Evolutionary conservation across 2,797 vertebrate species (phyloP), one percentile per base, ranked within the genome.

Genomic region (Chromobotia macracanthus): DNA sequence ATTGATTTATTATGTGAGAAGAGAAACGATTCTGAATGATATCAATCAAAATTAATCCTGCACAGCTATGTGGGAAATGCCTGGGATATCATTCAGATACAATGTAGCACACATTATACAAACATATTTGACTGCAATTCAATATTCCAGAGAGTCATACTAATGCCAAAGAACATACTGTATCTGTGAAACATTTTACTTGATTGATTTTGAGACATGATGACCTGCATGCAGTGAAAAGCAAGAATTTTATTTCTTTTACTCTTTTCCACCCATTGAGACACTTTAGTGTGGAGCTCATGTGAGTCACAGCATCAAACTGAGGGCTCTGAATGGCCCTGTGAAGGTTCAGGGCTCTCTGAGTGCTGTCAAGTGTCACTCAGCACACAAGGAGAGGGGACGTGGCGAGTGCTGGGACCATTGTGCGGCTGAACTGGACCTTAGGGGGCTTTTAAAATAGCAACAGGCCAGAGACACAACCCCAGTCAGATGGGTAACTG

Each of bases 401-500:
- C 69, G 41, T 63, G 73, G 64, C 74, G 19, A 80, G 68, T 10
- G 72, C 70, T 73, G 53, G 44, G 21, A 41, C 55, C 72, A 58
- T 64, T 72, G 46, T 75, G 83, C 16, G 21, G 51, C 56, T 64
- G 55, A 71, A 41, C 60, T 28, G 15, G 18, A 70, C 67, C 23
- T 48, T 28, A 79, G 71, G 68, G 63, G 76, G 51, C 23, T 51
- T 69, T 74, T 74, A 64, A 28, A 74, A 2, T 69, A 67, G 51
- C 81, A 69, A 66, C 75, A 48, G 70, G 64, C 70, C 72, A 73
- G 55, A 77, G 80, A 73, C 80, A 73, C 75, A 61, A 68, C 0
- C 64, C 38, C 69, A 78, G 70, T 21, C 48, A 3, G 55, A 35
- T 31, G 15, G 15, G 18, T 55, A 72, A 41, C 15, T 35, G n/a